Evolutionary conservation across 1,140 invertebrate species (phyloP), one percentile per base, ranked within the genome.

Genomic region (Panagrolaimus sp.): DNA sequence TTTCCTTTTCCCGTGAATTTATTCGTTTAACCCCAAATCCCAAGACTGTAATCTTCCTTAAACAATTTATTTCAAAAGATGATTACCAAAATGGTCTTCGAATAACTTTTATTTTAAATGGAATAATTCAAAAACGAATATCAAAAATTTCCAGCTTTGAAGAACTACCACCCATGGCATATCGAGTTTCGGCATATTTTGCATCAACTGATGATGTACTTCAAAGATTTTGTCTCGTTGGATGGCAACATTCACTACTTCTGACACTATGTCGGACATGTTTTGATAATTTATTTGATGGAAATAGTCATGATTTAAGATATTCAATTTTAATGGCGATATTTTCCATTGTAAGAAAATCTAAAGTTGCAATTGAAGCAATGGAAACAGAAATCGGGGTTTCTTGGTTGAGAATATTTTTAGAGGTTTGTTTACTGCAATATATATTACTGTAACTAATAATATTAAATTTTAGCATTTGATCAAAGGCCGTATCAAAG

Each of bases 141-240:
- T 16, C 20, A 38, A 38, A 38, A 38, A 2, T 38, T 7, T 38
- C 31, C 2, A 38, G 7, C 2, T 38, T 38, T 38, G 31, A 38
- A 4, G 31, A 38, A 38, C 7, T 38, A 38, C 7, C 31, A 7
- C 2, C 11, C 11, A 25, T 57, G 51, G 51, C 51, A 11, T 1
- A 20, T 16, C 51, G 51, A 57, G 11, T 57, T 25, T 57, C 27
- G 51, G 51, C 51, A n/a, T 57, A 57, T 57, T 57, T 57, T 20
- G n/a, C 51, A 1, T 11, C 20, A 20, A 20, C 20, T 4, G 51
- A 57, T 25, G 9, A 14, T 27, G 20, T 25, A 8, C 11, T 13
- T 25, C 20, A 27, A 3, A 13, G 20, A 20, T 57, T 57, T 57
- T 57, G 51, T 16, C 27, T 57, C n/a, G 20, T 57, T 13, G 51